These are phyloP conservation scores for Serinus canaria DNA, from an alignment of 2,113 vertebrate species.

Conservation along the genomic window DNA sequence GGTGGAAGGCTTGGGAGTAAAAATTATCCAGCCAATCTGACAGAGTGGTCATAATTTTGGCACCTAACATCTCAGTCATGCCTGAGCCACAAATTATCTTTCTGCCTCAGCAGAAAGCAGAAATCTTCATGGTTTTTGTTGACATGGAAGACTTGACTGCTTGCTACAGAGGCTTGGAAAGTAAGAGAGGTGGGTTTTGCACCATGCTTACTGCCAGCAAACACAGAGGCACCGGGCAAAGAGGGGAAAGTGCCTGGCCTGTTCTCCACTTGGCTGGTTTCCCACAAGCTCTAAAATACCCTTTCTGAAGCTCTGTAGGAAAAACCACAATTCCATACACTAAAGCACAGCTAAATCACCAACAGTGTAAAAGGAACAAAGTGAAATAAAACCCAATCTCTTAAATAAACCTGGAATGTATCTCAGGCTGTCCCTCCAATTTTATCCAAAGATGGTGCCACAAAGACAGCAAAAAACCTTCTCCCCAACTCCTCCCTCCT, in stretches of 20 bases:
- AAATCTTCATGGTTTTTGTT: not conserved
- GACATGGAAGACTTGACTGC: not conserved
- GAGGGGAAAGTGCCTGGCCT: not conserved
- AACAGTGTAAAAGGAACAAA: not conserved
- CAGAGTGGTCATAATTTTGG: not conserved
- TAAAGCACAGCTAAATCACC: not conserved
- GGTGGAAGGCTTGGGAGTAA: not conserved
- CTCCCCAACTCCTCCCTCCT: not conserved
- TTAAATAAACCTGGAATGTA: not conserved
- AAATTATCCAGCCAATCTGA: conserved; percentile 28
- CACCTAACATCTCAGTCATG: not conserved
- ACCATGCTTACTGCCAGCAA: not conserved
- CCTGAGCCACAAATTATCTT: not conserved
- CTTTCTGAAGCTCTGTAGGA: not conserved
- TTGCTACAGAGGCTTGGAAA: not conserved
- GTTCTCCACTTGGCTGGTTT: not conserved
- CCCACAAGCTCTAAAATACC: not conserved
- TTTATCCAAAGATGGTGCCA: not conserved
- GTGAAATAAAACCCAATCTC: not conserved
- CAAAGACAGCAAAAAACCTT: not conserved
- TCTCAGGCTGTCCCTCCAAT: not conserved
- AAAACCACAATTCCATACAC: not conserved
- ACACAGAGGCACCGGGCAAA: not conserved
- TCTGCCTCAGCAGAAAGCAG: not conserved
- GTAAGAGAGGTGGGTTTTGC: not conserved